Evolutionary conservation across 2,888 invertebrate genomes (phyloP).

Genomic region (Drosophila quasianomalipes): DNA sequence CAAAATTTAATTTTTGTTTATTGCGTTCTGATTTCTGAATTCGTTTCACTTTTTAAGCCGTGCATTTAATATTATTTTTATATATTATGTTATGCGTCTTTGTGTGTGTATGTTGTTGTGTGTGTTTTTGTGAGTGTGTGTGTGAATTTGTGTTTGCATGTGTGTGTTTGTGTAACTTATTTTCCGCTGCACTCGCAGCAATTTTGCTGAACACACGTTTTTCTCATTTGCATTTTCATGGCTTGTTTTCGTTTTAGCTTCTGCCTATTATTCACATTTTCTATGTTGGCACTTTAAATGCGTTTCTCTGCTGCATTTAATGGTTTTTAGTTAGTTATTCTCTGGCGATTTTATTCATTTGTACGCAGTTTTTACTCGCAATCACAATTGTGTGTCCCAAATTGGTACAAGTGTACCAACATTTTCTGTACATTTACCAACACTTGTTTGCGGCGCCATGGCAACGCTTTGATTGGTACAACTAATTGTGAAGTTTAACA

Average conservation of each 20-base stretch:
- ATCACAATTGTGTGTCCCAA: slow-evolving; percentile 9
- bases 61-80: not conserved
- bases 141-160: slow-evolving; percentile 17
- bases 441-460: not conserved
- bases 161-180: slow-evolving; percentile 50
- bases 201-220: slow-evolving; percentile 66
- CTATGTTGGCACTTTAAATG: slow-evolving; percentile 31
- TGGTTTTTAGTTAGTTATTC: slow-evolving; percentile 2
- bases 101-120: slow-evolving; percentile 16
- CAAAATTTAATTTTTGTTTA: slow-evolving; percentile 19
- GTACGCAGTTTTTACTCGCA: slow-evolving; percentile 27
- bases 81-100: not conserved
- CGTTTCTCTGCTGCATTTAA: slow-evolving; percentile 13
- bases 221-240: slow-evolving; percentile 58
- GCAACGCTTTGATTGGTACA: slow-evolving; percentile 20
- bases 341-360: slow-evolving; percentile 24
- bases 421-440: not conserved
- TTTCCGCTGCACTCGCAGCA: slow-evolving; percentile 57
- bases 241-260: not conserved
- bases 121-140: slow-evolving; percentile 32
- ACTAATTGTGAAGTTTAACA: not conserved
- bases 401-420: slow-evolving; percentile 34
- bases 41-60: not conserved
- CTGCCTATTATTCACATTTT: slow-evolving; percentile 33
- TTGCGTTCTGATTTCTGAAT: not conserved